Conservation (phyloP, 2,888 invertebrate genomes). For the Pheosia tremula region DNA sequence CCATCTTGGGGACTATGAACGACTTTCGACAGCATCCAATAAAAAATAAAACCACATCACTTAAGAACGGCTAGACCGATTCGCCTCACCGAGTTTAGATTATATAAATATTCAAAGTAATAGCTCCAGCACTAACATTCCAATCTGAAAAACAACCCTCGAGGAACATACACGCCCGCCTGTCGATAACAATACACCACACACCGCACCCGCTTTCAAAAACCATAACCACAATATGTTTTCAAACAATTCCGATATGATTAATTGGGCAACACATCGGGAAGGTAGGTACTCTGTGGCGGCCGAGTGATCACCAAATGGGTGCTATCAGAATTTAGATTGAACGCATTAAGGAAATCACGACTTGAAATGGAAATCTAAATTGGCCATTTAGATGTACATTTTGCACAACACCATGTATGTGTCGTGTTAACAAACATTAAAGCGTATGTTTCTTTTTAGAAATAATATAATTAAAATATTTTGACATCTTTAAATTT, state of each 20-base stretch:
- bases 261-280: conserved; percentile 32
- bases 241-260: conserved; percentile 27
- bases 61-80: no score
- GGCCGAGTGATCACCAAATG: conserved; percentile 50
- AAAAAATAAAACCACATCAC: no score
- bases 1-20: no score
- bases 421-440: neutral
- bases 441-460: no score
- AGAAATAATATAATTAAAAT: no score
- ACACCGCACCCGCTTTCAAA: conserved; percentile 6
- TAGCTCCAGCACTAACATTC: no score
- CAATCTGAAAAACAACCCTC: no score
- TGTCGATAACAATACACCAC: neutral
- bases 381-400: conserved; percentile 55
- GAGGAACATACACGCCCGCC: neutral
- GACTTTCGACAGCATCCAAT: no score
- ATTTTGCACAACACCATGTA: conserved; percentile 7
- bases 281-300: conserved; percentile 6
- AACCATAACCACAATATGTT: conserved; percentile 12
- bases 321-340: conserved; percentile 63
- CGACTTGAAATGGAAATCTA: conserved; percentile 57
- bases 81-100: no score
- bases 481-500: no score
- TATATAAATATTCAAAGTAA: no score
- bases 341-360: conserved; percentile 57